Evolutionary conservation across 2,888 invertebrate genomes (phyloP).

Genomic region (Cephus sareptanus): DNA sequence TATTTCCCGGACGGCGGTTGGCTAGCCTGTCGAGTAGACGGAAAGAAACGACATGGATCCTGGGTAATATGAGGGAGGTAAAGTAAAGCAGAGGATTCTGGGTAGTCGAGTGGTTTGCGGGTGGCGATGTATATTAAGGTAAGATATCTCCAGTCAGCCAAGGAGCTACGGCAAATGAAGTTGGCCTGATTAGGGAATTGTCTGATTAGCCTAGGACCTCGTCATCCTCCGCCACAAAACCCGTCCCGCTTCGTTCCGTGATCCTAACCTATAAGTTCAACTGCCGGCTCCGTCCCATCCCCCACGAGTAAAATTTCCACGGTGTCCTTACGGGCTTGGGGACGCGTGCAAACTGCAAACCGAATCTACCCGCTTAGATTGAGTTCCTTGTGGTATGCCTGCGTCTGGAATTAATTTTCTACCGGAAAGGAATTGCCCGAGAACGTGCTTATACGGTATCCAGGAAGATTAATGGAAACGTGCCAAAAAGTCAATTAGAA

Average conservation of each 20-base stretch:
- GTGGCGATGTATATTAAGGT: slow-evolving; percentile 5
- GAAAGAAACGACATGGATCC: not conserved
- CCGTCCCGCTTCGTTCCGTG: slow-evolving; percentile 1
- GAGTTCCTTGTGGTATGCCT: slow-evolving; percentile 50
- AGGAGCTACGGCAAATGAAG: slow-evolving; percentile 30
- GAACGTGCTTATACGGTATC: not conserved
- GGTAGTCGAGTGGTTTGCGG: slow-evolving; percentile 1
- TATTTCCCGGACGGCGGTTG: not conserved
- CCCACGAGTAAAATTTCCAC: not conserved
- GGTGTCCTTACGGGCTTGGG: slow-evolving; percentile 2
- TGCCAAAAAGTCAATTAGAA: not conserved
- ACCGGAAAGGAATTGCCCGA: not conserved
- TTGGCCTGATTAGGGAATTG: slow-evolving; percentile 45
- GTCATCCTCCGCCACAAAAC: slow-evolving; percentile 13
- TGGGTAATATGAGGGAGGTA: not conserved
- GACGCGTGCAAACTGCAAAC: slow-evolving; percentile 42
- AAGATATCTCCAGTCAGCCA: slow-evolving; percentile 9
- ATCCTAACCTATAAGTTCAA: slow-evolving; percentile 12
- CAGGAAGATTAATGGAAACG: not conserved
- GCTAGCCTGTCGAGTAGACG: not conserved
- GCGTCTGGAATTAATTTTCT: slow-evolving; percentile 47
- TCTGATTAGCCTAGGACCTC: slow-evolving; percentile 40
- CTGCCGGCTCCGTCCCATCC: slow-evolving; percentile 3
- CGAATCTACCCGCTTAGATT: slow-evolving; percentile 50
- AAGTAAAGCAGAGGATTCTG: not conserved